Conservation (phyloP, 2,888 invertebrate genomes). For the Parthenolecanium corni region DNA sequence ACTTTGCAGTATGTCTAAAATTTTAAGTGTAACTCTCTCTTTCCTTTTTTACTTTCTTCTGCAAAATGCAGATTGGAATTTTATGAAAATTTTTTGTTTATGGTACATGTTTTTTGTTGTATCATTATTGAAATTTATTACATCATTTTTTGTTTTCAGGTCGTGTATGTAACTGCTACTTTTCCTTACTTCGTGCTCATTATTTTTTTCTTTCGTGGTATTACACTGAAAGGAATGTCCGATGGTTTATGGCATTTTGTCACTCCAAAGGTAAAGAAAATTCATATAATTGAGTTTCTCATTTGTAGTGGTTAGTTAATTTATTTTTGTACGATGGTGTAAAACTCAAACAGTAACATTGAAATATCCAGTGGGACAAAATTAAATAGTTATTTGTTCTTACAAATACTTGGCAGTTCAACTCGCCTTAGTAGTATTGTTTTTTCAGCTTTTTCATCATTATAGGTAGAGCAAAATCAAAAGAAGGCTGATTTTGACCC, state of each 20-base stretch:
- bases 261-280: conserved; percentile 57
- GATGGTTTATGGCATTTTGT: conserved; percentile 82
- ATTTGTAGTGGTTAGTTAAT: not conserved
- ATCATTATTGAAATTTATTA: not conserved
- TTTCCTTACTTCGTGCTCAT: conserved; percentile 92
- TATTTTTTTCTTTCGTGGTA: conserved; percentile 89
- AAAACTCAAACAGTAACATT: too few species aligned
- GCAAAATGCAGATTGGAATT: too few species aligned
- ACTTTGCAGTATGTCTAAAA: not conserved
- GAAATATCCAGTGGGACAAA: too few species aligned
- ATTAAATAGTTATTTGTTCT: not conserved
- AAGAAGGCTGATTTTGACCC: too few species aligned
- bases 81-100: not conserved
- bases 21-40: not conserved
- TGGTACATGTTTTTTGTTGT: not conserved
- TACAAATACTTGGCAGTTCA: not conserved
- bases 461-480: too few species aligned
- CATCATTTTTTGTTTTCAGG: conserved; percentile 38
- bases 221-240: conserved; percentile 74
- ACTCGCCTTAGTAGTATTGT: not conserved
- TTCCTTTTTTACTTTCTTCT: too few species aligned
- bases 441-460: too few species aligned
- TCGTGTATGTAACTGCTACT: conserved; percentile 88
- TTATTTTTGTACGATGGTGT: too few species aligned
- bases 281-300: not conserved